Base-by-base conservation (phyloP, 2,797 vertebrate genomes). In the Tauraco hartlaubi region DNA sequence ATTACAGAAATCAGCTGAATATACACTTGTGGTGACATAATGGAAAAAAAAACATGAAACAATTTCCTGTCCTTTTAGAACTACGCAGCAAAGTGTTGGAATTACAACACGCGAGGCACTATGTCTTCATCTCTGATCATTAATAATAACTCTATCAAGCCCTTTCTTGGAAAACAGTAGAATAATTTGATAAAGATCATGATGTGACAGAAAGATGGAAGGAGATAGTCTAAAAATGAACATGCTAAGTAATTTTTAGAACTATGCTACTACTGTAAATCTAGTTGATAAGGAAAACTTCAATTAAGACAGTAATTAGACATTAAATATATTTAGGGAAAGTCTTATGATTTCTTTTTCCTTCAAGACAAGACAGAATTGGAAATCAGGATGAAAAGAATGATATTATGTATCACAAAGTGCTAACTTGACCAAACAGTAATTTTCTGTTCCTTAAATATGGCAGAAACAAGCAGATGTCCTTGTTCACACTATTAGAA, bases 391-490 rank as follows among this genome's bases (percentile, higher is more conserved):
- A 79, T 52, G 37, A 74, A 85, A 77, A 85, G 68, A 88, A 72
- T 39, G n/a, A 20, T 78, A 71, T 69, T 51, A 41, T 3, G 1
- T 37, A 67, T 80, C 52, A 44, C 5, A 4, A 64, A 89, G 49
- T 51, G 29, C 19, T 73, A 86, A 86, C 90, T 88, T 89, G 58
- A 88, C 88, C 88, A 87, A 93, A 79, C 52, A 71, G 63, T 55
- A 77, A 74, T 94, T 96, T 94, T 82, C 86, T 61, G 16, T 64
- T 91, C 64, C 37, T 83, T 77, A 76, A 79, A 71, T 64, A 80
- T 9, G 43, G 35, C 56, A 91, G 71, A 79, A 93, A 59, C 31
- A 89, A 92, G n/a, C 94, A 94, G 92, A 95, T 92, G 78, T 91
- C 64, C 81, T 87, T 76, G 59, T 67, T 86, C 83, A 88, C 37